Evolutionary conservation across 2,888 invertebrate genomes (phyloP), one percentile per base, ranked within the genome.

Genomic region (Matsumyia berberina): DNA sequence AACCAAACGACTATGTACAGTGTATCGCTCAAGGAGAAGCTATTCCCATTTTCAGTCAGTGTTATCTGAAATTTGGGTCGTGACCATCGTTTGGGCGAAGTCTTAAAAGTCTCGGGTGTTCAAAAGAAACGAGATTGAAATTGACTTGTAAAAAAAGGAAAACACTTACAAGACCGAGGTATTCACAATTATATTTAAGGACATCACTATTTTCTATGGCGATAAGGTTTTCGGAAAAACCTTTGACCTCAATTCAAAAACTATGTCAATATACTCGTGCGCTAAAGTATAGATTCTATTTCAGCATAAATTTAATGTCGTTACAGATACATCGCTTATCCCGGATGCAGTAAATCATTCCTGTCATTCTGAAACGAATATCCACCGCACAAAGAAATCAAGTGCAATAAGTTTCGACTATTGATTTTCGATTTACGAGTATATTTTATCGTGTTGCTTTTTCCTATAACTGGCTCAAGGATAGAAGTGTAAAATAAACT

Each of bases 371-470:
- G 49, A 51, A 67, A 33, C 24, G 39, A 67, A 58, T 35, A 51
- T 58, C 39, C 57, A 29, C n/a, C n/a, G n/a, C 39, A 49, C 6
- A 46, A 44, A 33, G n/a, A 31, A 12, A 46, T 44, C 9, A 33
- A 9, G 11, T 76, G 64, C 37, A 49, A 66, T 66, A 76, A 76
- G 31, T 66, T 49, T 66, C 42, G 58, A 49, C 19, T 66, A 76
- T 76, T 76, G 66, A 76, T 76, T 76, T 58, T 76, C 66, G 39
- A 76, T 64, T 64, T 57, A 42, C 24, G 24, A 24, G 24, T 7
- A 0, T 60, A 39, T 29, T 57, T 57, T 64, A 74, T 66, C 35
- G 8, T 42, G 44, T 55, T 35, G 55, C 29, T 31, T 51, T 66
- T 51, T 51, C 9, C 29, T n/a, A 11, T 6, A 29, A 31, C 31